phyloP scores from a whole-genome alignment of 23 tunicate genomes.

The Ascidia mentula region DNA sequence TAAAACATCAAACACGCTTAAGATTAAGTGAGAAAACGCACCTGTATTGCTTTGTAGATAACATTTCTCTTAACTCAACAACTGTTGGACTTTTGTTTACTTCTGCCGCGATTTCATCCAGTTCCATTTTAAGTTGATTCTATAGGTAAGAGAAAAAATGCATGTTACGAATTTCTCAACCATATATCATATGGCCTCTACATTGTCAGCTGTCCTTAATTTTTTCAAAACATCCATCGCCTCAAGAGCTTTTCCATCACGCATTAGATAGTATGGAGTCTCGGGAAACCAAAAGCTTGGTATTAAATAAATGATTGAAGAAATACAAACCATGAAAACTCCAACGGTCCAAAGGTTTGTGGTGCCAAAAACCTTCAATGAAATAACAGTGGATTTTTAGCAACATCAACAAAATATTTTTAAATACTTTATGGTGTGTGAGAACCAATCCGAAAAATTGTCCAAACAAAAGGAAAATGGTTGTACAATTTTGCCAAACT shows the following conservation, averaged over 20 bases:
- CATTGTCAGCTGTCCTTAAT: not conserved
- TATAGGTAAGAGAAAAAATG: not conserved
- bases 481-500: not conserved
- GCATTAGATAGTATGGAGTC: constrained; percentile 9
- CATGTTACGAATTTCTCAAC: no score
- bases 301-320: not conserved
- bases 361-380: not conserved
- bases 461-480: no score
- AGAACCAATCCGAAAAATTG: no score
- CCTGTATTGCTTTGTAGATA: not conserved
- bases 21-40: no score
- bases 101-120: not conserved
- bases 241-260: not conserved
- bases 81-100: not conserved
- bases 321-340: not conserved
- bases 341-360: not conserved
- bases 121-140: not conserved
- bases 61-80: not conserved
- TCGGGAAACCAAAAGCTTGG: constrained; percentile 7
- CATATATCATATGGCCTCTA: no score
- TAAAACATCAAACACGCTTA: no score
- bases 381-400: no score
- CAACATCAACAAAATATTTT: no score
- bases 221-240: not conserved
- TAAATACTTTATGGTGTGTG: no score